Evolutionary conservation across 2,113 vertebrate genomes (phyloP), one percentile per base, ranked within the genome.

Genomic region (Entelurus aequoreus): DNA sequence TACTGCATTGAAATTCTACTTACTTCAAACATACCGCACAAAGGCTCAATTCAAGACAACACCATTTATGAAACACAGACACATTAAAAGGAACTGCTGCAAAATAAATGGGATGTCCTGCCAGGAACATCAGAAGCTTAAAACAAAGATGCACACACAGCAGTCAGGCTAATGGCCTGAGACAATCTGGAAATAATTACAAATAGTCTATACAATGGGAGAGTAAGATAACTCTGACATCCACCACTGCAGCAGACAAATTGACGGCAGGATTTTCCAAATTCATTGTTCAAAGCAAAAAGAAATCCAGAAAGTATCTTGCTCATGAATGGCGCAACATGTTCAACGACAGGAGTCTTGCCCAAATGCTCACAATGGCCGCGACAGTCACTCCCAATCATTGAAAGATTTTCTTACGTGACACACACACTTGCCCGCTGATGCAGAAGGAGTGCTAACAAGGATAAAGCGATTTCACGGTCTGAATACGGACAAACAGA

Each of bases 381-480:
- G 71, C 78, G 72, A 78, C 77, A 78, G 76, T 77, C 72, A 78
- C 72, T 80, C 48, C 54, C 65, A 69, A 67, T 78, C 54, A 78
- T 63, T 67, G 73, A 72, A 62, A 70, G 71, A 1, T 70, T 63
- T 64, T 62, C 74, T 69, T 35, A 63, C 60, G 62, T 28, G 46
- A 2, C 65, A 40, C 52, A 7, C 67, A 54, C 48, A 56, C 49
- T 80, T 79, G 83, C 71, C 75, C 57, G 57, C 54, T 79, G 87
- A 88, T 78, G 85, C 85, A 83, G 79, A 83, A 72, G 72, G 49
- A 66, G 79, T 71, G 84, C 81, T 85, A 83, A 72, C 75, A 60
- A 65, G 80, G 83, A 88, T 87, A 88, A 88, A 88, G 84, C 77
- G 71, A 88, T 88, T 88, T 88, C 87, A 88, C 85, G 87, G 87